Base-by-base conservation (phyloP, 2,113 vertebrate species). In the Plectropomus leopardus region DNA sequence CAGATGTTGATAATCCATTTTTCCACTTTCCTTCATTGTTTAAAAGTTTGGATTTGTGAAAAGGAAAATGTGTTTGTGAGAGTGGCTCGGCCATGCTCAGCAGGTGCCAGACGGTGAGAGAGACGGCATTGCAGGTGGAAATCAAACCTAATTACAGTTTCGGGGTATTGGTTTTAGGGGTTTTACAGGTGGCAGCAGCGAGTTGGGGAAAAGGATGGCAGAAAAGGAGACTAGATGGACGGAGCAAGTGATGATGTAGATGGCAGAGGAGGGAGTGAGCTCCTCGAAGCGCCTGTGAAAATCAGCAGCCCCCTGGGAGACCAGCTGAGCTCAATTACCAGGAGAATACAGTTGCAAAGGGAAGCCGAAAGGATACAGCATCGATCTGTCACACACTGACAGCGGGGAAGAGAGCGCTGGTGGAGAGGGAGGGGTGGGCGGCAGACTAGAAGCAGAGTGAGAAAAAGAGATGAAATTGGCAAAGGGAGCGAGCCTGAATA, bases 281-380 rank as follows among this genome's bases (percentile, higher is more conserved):
- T 84, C 70, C 72, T 68, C 42, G 80, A 80, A 83, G 72, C 11
- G 44, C 61, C 57, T 80, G 89, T 85, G 89, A 88, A 93, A 93
- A 91, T 88, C 89, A 85, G 80, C 19, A 64, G 72, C 86, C 89
- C 80, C 86, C 72, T 76, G 90, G 87, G 89, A 92, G 70, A 88
- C 86, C 91, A 92, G 87, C 91, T 93, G 92, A 92, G 90, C 91
- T 93, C 92, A 92, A 93, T 92, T 93, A 92, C 89, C 88, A 90
- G 90, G 92, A 90, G 91, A 93, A 93, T 89, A 89, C 89, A 89
- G 88, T 91, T 82, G 87, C 86, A 91, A 90, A 87, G 85, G 91
- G 83, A 89, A 90, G 86, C 86, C 78, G 75, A 85, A 86, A 92
- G 90, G 90, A 91, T 89, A 86, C 88, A 84, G 87, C 90, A 92